Percentiles rank a stretch among this genome's conserved stretches.
Evolutionary conservation across 2,888 invertebrate species (phyloP).

Genomic region (Mythimna pallens): DNA sequence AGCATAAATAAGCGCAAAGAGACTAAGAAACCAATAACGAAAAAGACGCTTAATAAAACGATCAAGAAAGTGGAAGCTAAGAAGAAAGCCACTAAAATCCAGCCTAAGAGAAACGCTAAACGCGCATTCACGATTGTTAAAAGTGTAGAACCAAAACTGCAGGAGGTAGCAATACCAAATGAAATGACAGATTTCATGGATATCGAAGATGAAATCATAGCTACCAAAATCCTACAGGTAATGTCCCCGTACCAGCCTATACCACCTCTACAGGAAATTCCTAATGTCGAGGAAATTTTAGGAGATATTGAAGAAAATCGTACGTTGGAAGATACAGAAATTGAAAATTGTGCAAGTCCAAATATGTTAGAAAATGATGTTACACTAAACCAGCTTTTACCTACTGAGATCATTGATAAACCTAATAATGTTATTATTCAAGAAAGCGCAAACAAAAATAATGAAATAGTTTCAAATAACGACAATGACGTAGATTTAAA

Average conservation of each 20-base stretch:
- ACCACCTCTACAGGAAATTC: constrained; percentile 36
- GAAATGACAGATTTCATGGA: constrained; percentile 56
- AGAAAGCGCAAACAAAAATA: neutral
- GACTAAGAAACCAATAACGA: constrained; percentile 29
- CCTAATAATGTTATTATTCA: constrained; percentile 4
- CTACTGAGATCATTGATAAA: neutral
- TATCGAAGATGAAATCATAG: constrained; percentile 71
- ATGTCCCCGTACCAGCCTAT: constrained; percentile 17
- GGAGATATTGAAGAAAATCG: constrained; percentile 33
- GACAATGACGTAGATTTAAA: neutral
- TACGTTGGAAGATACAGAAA: neutral
- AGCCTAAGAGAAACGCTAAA: constrained; percentile 40
- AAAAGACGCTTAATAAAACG: constrained; percentile 37
- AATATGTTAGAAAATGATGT: constrained; percentile 46
- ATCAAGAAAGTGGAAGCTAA: constrained; percentile 41
- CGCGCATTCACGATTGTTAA: neutral
- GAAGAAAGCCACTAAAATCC: constrained; percentile 47
- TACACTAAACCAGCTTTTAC: constrained; percentile 22
- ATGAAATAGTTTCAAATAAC: neutral
- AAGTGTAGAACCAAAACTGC: constrained; percentile 13
- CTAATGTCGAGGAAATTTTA: constrained; percentile 39
- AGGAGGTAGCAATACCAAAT: neutral
- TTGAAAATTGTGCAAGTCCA: constrained; percentile 29
- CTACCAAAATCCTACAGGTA: constrained; percentile 68
- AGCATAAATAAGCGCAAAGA: constrained; percentile 24